phyloP scores from a whole-genome alignment of 53 echinoderm and acorn worm genomes.

The Crossaster papposus region DNA sequence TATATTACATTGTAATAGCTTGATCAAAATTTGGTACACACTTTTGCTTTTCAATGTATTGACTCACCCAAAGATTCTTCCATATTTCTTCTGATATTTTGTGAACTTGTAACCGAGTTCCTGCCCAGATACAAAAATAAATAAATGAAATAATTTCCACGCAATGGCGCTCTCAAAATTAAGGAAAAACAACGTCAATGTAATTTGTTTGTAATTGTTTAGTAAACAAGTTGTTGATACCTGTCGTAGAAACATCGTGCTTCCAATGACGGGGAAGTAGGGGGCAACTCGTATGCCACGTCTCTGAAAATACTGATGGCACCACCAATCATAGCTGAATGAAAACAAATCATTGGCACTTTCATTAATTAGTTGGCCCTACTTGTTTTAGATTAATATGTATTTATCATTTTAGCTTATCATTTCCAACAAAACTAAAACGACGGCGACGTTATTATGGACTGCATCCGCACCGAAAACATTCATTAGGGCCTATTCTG shows the following conservation, averaged over 20 bases:
- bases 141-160: neutral
- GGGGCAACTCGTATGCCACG: conserved; percentile 14
- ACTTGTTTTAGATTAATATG: neutral
- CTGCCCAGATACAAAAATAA: neutral
- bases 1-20: no score
- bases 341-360: neutral
- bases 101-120: conserved; percentile 11
- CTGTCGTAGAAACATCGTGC: neutral
- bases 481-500: no score
- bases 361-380: neutral
- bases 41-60: neutral
- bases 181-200: neutral
- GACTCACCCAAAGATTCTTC: conserved; percentile 32
- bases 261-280: conserved; percentile 33
- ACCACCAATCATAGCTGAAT: conserved; percentile 54
- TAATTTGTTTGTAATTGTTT: no score
- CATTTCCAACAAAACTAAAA: no score
- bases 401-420: neutral
- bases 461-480: no score
- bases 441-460: no score
- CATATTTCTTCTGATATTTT: conserved; percentile 8
- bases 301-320: conserved; percentile 46
- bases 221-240: neutral
- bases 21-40: neutral
- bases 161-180: neutral